Conservation (phyloP, 2,888 invertebrate genomes). For the Protodeltote pygarga region DNA sequence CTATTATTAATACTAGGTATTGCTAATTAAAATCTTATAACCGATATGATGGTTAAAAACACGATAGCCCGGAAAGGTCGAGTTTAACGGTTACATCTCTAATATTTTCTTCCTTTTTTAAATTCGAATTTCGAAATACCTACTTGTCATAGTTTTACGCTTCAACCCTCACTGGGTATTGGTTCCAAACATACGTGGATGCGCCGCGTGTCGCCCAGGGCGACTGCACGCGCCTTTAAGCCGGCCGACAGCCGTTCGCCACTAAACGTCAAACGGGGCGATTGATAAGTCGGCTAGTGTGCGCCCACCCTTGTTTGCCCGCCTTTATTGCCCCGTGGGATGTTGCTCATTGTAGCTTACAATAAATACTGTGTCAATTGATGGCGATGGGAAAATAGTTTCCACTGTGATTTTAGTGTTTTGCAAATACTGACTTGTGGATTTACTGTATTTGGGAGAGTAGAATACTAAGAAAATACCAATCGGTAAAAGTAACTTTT, state of each 20-base stretch:
- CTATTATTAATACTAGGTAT: too few relatives aligned
- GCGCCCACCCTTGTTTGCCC: slow-evolving; percentile 71
- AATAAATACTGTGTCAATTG: slow-evolving; percentile 49
- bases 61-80: too few relatives aligned
- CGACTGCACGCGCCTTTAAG: slow-evolving; percentile 70
- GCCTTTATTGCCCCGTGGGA: slow-evolving; percentile 63
- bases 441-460: slow-evolving; percentile 23
- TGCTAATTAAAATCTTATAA: too few relatives aligned
- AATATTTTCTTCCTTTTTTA: too few relatives aligned
- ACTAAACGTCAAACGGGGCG: slow-evolving; percentile 77
- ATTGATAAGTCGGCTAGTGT: slow-evolving; percentile 72
- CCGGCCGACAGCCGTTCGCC: slow-evolving; percentile 66
- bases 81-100: too few relatives aligned
- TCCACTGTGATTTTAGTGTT: slow-evolving; percentile 56
- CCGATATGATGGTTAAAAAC: too few relatives aligned
- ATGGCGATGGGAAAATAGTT: slow-evolving; percentile 69
- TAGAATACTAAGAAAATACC: slow-evolving; percentile 7
- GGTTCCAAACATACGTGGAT: slow-evolving; percentile 7
- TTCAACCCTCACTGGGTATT: slow-evolving; percentile 15
- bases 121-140: neutral
- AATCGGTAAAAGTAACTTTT: too few relatives aligned
- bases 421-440: slow-evolving; percentile 35
- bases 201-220: slow-evolving; percentile 60
- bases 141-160: slow-evolving; percentile 8
- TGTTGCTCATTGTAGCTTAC: slow-evolving; percentile 63